Percentiles rank a stretch among this genome's conserved stretches.
These are phyloP conservation scores for Heliconius hermathena DNA, from an alignment of 1,140 invertebrate species.

Conservation along the genomic window DNA sequence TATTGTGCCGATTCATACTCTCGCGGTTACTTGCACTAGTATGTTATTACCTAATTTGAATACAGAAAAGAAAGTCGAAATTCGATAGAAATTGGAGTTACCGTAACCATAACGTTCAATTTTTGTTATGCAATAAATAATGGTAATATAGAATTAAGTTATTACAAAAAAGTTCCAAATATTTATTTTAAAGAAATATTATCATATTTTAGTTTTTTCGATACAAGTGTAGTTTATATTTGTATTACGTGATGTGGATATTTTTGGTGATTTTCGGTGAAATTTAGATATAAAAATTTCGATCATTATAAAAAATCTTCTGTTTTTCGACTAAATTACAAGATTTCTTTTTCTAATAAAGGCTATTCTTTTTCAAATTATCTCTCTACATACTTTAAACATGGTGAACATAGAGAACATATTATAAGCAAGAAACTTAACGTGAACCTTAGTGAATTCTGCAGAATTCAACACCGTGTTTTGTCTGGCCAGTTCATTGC, in stretches of 20 bases:
- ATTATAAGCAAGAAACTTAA: too few relatives aligned
- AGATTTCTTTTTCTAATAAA: too few relatives aligned
- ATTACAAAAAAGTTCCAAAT: neutral
- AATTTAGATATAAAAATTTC: neutral
- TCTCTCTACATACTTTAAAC: too few relatives aligned
- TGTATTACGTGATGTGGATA: neutral
- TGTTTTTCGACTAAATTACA: too few relatives aligned
- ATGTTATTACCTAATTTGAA: slow-evolving; percentile 18
- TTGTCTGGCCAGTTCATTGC: too few relatives aligned
- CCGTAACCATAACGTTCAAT: slow-evolving; percentile 13
- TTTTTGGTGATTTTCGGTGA: neutral
- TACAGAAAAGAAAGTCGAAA: slow-evolving; percentile 18
- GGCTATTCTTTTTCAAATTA: too few relatives aligned
- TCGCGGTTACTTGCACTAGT: slow-evolving; percentile 18
- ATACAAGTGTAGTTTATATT: neutral
- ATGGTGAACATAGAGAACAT: too few relatives aligned
- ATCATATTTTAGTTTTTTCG: neutral
- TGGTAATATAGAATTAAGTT: neutral
- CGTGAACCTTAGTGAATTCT: too few relatives aligned
- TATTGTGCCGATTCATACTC: slow-evolving; percentile 9
- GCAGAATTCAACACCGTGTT: neutral
- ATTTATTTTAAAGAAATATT: neutral
- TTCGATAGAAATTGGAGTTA: slow-evolving; percentile 21
- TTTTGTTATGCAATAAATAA: neutral
- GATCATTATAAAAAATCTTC: too few relatives aligned